These are phyloP conservation scores for Echeneis naucrates DNA, from an alignment of 2,797 vertebrate species.

Conservation along the genomic window DNA sequence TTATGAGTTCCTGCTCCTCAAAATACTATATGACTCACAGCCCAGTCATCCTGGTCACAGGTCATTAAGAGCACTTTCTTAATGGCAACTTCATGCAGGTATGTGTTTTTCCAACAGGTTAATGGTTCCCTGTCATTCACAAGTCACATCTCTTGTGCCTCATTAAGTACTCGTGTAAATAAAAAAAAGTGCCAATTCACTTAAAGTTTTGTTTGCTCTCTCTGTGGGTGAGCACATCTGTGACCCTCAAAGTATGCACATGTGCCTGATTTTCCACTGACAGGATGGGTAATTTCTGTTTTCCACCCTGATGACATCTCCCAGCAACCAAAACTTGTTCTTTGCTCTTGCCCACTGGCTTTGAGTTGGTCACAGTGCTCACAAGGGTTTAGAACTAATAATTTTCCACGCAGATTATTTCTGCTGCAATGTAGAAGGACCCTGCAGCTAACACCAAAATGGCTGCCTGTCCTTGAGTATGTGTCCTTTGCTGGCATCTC, in stretches of 20 bases:
- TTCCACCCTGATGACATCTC: constrained; percentile 49
- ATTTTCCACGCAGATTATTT: constrained; percentile 60
- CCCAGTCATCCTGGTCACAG: constrained; percentile 36
- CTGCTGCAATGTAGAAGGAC: constrained; percentile 14
- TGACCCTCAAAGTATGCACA: constrained; percentile 30
- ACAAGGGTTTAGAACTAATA: constrained; percentile 53
- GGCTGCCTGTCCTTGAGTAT: constrained; percentile 70
- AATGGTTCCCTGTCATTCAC: constrained; percentile 65
- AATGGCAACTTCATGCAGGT: constrained; percentile 44
- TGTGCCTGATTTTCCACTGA: constrained; percentile 60
- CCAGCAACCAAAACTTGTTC: constrained; percentile 51
- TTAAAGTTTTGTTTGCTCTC: constrained; percentile 36
- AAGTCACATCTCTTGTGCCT: constrained; percentile 46
- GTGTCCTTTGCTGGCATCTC: constrained; percentile 42
- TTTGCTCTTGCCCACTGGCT: constrained; percentile 43
- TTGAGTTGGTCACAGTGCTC: constrained; percentile 31
- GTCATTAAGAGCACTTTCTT: constrained; percentile 25
- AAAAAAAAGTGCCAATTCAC: constrained; percentile 57
- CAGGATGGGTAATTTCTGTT: constrained; percentile 30
- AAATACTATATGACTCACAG: constrained; percentile 14
- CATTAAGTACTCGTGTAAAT: constrained; percentile 59
- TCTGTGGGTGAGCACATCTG: constrained; percentile 41
- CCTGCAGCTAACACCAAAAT: constrained; percentile 55
- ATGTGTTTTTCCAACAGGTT: constrained; percentile 55
- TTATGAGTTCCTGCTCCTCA: constrained; percentile 7